Percentiles rank a stretch among this genome's conserved stretches.
These are phyloP conservation scores for Tauraco erythrolophus DNA, from an alignment of 2,113 vertebrate genomes.

Conservation along the genomic window DNA sequence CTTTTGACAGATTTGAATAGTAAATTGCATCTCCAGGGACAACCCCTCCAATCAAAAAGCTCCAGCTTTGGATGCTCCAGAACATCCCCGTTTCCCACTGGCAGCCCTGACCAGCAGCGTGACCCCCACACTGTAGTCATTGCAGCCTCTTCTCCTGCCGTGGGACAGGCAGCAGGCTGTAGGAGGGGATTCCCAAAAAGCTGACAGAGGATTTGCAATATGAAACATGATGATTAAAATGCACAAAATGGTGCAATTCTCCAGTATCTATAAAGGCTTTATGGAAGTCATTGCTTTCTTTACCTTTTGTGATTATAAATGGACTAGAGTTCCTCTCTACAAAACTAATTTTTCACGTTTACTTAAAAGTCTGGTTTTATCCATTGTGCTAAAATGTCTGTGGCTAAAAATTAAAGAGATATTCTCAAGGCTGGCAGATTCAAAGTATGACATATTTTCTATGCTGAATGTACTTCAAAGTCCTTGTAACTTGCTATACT, in stretches of 20 bases:
- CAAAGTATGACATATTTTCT: background rate
- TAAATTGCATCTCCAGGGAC: background rate
- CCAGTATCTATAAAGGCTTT: background rate
- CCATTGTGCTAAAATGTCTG: background rate
- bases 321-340: background rate
- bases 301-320: background rate
- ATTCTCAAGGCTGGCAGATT: background rate
- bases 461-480: background rate
- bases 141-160: rapidly evolving
- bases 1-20: background rate
- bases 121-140: rapidly evolving
- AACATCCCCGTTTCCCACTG: background rate
- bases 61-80: background rate
- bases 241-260: background rate
- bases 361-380: background rate
- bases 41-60: background rate
- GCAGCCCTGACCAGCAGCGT: rapidly evolving
- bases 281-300: background rate
- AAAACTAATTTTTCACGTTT: background rate
- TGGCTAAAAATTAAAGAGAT: background rate
- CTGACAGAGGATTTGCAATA: background rate
- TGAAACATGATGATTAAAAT: background rate
- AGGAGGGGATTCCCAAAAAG: background rate
- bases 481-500: background rate
- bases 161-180: background rate